These are phyloP conservation scores for Dolichomitus sp. DNA, from an alignment of 2,888 invertebrate species.

Conservation along the genomic window DNA sequence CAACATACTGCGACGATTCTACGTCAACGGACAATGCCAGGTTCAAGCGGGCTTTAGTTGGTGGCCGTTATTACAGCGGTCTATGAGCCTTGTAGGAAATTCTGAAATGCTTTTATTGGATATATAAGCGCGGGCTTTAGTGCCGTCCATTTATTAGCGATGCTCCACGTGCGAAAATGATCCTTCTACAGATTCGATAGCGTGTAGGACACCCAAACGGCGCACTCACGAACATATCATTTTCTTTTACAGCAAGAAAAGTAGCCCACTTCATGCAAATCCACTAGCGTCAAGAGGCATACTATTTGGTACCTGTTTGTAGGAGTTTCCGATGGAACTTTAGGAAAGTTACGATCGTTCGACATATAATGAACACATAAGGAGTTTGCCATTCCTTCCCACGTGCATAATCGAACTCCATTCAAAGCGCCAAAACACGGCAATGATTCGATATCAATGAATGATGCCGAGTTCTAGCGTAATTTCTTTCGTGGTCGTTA, in stretches of 20 bases:
- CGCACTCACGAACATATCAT: too few species aligned
- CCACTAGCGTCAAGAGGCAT: too few species aligned
- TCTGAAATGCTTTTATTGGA: background rate
- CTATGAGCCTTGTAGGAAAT: background rate
- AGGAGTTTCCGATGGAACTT: conserved; percentile 13
- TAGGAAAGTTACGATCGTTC: conserved; percentile 29
- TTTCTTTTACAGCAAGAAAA: too few species aligned
- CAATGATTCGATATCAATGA: conserved; percentile 14
- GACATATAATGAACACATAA: conserved; percentile 29
- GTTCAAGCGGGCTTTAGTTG: conserved; percentile 4
- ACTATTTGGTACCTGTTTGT: too few species aligned
- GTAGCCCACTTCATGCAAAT: too few species aligned
- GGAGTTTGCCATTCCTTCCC: conserved; percentile 19
- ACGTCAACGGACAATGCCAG: conserved; percentile 4
- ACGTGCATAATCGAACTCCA: too few species aligned
- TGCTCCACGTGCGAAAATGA: background rate
- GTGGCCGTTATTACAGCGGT: background rate
- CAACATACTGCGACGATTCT: background rate
- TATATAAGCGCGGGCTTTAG: background rate
- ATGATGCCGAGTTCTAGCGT: background rate
- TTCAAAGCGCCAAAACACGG: too few species aligned
- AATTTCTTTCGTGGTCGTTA: conserved; percentile 16
- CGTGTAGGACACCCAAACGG: too few species aligned
- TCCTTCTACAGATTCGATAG: background rate
- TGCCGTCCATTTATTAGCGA: background rate